Conservation (phyloP, 2,113 vertebrate genomes). For the Gila orcuttii region DNA sequence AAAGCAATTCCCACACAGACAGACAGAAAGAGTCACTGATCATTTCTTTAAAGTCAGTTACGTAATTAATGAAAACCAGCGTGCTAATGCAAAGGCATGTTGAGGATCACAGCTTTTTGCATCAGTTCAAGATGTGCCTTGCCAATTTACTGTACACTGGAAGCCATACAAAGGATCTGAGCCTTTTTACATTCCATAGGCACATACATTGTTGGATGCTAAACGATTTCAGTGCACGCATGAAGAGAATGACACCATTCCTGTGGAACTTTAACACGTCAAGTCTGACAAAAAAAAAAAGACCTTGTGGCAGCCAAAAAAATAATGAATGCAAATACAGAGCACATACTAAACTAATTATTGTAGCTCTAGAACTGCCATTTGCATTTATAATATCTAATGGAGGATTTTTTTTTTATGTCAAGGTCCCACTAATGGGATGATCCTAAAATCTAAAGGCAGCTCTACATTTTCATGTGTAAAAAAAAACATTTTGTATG, state of each 20-base stretch:
- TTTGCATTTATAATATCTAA: conserved; percentile 1
- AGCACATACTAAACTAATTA: conserved; percentile 27
- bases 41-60: conserved; percentile 47
- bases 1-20: conserved; percentile 45
- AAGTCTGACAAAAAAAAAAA: conserved; percentile 6
- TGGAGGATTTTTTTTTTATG: not conserved
- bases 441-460: not conserved
- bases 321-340: conserved; percentile 24
- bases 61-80: conserved; percentile 59
- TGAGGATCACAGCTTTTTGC: conserved; percentile 56
- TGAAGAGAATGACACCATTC: conserved; percentile 49
- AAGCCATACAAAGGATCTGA: conserved; percentile 59
- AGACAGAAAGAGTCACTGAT: conserved; percentile 45
- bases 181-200: conserved; percentile 60
- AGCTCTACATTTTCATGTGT: not conserved
- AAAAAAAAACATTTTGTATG: not conserved
- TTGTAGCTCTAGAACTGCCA: not conserved
- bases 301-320: not conserved
- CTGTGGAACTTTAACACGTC: conserved; percentile 42
- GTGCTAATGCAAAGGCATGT: conserved; percentile 34
- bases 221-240: conserved; percentile 55
- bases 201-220: conserved; percentile 58
- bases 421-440: not conserved
- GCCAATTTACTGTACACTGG: conserved; percentile 61
- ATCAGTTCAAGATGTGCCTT: conserved; percentile 60